phyloP scores from a whole-genome alignment of 1,140 invertebrate species.

The Platyscapa corneri region DNA sequence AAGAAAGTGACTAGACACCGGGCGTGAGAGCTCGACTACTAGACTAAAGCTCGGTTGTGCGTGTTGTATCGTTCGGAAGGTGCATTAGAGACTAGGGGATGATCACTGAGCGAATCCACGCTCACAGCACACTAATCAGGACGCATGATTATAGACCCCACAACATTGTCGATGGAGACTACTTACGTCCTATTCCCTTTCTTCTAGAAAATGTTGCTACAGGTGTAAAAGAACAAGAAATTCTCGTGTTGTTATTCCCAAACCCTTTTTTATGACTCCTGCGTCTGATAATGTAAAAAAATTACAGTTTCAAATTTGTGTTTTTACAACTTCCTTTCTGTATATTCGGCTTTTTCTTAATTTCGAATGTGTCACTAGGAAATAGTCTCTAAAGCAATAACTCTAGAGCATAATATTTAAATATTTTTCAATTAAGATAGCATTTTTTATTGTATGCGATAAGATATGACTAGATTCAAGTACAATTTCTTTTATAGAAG shows the following conservation, averaged over 20 bases:
- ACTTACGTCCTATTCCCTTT: neutral
- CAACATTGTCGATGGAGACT: constrained; percentile 49
- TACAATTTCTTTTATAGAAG: no score
- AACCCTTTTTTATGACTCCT: no score
- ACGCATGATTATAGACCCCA: constrained; percentile 74
- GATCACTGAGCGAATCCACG: constrained; percentile 72
- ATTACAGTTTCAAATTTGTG: no score
- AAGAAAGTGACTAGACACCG: constrained; percentile 62
- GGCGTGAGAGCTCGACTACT: constrained; percentile 48
- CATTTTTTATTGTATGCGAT: no score
- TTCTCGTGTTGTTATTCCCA: neutral
- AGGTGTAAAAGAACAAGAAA: neutral
- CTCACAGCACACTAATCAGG: constrained; percentile 73
- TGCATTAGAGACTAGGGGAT: constrained; percentile 71
- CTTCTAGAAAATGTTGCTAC: neutral
- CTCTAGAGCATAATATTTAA: no score
- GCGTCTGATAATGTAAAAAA: no score
- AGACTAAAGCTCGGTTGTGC: neutral
- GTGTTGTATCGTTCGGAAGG: constrained; percentile 51
- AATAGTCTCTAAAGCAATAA: no score
- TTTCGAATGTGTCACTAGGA: no score
- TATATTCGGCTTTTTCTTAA: no score
- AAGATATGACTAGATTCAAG: no score
- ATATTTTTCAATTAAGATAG: no score
- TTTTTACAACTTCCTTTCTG: no score